Conservation (phyloP, 2,888 invertebrate species). For the Pecten maximus region DNA sequence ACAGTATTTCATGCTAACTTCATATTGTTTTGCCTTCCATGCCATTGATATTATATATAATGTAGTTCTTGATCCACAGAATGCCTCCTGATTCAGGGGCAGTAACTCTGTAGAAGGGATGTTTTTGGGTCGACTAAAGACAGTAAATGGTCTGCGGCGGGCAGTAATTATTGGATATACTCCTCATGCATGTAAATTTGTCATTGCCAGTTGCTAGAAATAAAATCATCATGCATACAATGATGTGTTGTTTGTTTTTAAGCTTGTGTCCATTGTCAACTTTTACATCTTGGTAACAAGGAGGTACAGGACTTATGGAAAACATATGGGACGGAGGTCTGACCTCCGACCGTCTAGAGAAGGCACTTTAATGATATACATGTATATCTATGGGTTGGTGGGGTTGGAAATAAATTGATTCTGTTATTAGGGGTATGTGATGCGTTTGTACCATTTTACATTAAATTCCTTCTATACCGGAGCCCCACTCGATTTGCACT, state of each 20-base stretch:
- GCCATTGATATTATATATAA: neutral
- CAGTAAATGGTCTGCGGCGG: neutral
- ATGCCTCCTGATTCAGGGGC: neutral
- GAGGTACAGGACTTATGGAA: too few species aligned
- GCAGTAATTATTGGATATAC: neutral
- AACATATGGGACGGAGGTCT: too few species aligned
- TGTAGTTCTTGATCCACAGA: neutral
- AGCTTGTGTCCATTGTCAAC: too few species aligned
- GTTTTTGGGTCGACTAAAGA: neutral
- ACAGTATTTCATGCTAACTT: constrained; percentile 13
- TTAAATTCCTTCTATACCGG: too few species aligned
- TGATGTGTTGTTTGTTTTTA: neutral
- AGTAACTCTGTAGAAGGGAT: neutral
- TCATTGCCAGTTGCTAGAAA: constrained; percentile 33
- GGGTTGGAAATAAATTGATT: too few species aligned
- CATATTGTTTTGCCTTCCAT: neutral
- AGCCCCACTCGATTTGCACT: too few species aligned
- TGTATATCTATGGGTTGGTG: too few species aligned
- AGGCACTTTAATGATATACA: too few species aligned
- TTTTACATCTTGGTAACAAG: too few species aligned
- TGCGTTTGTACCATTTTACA: too few species aligned
- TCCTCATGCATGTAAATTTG: constrained; percentile 23
- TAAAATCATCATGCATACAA: constrained; percentile 13
- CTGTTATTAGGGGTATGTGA: too few species aligned
- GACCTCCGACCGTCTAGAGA: too few species aligned